Evolutionary conservation across 2,888 invertebrate species (phyloP), one percentile per base, ranked within the genome.

Genomic region (Caenorhabditis angaria): DNA sequence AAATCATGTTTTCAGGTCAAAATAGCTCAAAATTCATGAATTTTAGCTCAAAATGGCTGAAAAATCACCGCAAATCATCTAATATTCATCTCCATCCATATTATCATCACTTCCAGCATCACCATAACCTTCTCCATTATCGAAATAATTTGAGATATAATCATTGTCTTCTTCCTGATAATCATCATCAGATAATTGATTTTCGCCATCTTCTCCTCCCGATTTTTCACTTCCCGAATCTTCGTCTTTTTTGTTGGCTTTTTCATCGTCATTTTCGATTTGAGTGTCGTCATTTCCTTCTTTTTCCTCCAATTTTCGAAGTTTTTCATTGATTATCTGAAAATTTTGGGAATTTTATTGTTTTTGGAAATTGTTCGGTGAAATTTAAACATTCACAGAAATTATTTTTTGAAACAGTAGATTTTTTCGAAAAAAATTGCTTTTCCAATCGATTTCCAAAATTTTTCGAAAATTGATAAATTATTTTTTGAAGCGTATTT

Each of bases 121-220:
- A 20, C 76, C 77, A 59, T 74, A 79, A 29, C 76, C 82, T 58
- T 87, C 87, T 57, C 87, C 87, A 62, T 85, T 86, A 75, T 87
- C 87, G 55, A 87, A 87, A 73, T 87, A 87, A 47, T 65, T 78
- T 28, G 79, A 76, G 48, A 85, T 78, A 72, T 86, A 86, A 63
- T 86, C 86, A 70, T 86, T 87, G 58, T 84, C 86, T 61, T 86
- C 86, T 66, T 84, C 84, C 35, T 71, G 70, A 55, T 84, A 78
- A 50, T 86, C 85, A 20, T 86, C 84, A 54, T 85, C 85, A 6
- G 85, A 84, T 27, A 78, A 14, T 18, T 65, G 62, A 47, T 72
- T 67, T 47, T 75, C 74, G 5, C 60, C 62, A 32, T 73, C 76
- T 20, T 70, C 73, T 1, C 54, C 58, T n/a, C 72, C 77, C 10